Evolutionary conservation across 2,888 invertebrate species (phyloP).

Genomic region (Spisula subtruncata): DNA sequence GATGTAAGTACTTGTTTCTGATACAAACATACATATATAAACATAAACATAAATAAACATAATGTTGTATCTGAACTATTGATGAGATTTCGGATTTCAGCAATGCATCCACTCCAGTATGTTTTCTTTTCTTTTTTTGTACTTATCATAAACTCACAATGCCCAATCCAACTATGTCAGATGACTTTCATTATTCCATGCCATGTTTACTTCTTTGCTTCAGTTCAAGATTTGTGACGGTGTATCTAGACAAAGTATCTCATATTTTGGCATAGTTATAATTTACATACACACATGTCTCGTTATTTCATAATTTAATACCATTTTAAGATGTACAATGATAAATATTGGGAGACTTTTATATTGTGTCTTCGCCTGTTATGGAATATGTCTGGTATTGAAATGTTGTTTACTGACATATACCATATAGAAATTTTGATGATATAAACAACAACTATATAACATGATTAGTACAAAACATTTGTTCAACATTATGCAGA

Average conservation of each 20-base stretch:
- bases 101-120: no score
- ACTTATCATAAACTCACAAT: not conserved
- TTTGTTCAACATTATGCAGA: no score
- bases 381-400: not conserved
- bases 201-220: not conserved
- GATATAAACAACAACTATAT: no score
- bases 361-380: conserved; percentile 10
- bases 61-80: no score
- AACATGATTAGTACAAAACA: no score
- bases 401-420: not conserved
- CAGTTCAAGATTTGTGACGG: not conserved
- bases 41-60: no score
- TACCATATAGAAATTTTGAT: not conserved
- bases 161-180: not conserved
- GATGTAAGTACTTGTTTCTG: no score
- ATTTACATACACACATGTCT: not conserved
- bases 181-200: not conserved
- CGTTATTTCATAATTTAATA: not conserved
- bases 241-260: conserved; percentile 5
- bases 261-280: conserved; percentile 8
- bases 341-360: not conserved
- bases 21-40: no score
- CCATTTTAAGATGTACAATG: not conserved
- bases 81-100: no score
- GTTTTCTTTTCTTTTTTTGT: no score